Evolutionary conservation across 2,113 vertebrate species (phyloP).

Genomic region (Microcebus murinus): DNA sequence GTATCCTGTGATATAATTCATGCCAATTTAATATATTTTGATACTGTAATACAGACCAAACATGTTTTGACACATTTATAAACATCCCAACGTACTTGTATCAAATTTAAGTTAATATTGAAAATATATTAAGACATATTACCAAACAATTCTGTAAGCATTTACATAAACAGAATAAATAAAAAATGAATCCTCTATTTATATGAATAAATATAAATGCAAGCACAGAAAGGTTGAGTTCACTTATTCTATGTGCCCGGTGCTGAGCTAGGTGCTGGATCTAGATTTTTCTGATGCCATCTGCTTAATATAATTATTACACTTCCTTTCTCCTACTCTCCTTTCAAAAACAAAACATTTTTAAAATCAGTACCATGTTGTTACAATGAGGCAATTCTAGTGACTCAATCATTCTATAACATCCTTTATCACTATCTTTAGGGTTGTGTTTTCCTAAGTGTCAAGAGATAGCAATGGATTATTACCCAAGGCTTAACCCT

Average conservation of each 20-base stretch:
- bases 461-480: background rate
- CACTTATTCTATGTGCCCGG: background rate
- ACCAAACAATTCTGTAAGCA: background rate
- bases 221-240: background rate
- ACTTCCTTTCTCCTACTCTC: background rate
- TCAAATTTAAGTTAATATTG: background rate
- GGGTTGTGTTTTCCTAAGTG: background rate
- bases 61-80: background rate
- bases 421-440: background rate
- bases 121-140: background rate
- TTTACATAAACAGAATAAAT: background rate
- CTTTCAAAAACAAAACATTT: constrained; percentile 50
- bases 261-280: background rate
- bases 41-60: background rate
- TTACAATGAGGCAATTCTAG: background rate
- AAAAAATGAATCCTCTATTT: background rate
- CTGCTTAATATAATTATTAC: background rate
- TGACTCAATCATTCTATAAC: constrained; percentile 9
- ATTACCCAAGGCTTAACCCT: background rate
- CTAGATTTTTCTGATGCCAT: background rate
- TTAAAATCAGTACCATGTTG: background rate
- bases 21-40: background rate
- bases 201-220: background rate
- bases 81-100: background rate
- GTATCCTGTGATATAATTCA: background rate